Conservation (phyloP, 2,888 invertebrate species). For the Scelioninae gen. 2 region DNA sequence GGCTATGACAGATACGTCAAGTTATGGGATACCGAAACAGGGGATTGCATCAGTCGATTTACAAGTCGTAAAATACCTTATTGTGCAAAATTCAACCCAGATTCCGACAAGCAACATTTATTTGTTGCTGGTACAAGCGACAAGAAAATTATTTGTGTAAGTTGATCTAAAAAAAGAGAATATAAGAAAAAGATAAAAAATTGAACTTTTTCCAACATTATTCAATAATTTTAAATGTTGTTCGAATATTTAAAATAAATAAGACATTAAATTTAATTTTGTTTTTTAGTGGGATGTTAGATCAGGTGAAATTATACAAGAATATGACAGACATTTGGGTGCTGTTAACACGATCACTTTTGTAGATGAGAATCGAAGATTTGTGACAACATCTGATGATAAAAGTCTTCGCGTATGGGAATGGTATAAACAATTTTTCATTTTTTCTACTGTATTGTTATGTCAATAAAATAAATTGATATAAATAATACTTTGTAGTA, state of each 20-base stretch:
- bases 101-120: slow-evolving; percentile 96
- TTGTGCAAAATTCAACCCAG: slow-evolving; percentile 98
- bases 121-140: slow-evolving; percentile 99
- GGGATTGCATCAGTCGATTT: slow-evolving; percentile 89
- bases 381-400: slow-evolving; percentile 99
- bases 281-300: slow-evolving; percentile 93
- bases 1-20: slow-evolving; percentile 98
- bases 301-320: slow-evolving; percentile 96
- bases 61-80: slow-evolving; percentile 98
- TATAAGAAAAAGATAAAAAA: no score
- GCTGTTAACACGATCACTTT: slow-evolving; percentile 99
- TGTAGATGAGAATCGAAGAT: slow-evolving; percentile 97
- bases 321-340: slow-evolving; percentile 98
- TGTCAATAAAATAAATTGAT: no score
- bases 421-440: slow-evolving; percentile 86
- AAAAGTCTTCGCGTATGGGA: slow-evolving; percentile 99
- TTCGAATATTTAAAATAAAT: no score
- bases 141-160: slow-evolving; percentile 88
- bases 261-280: no score
- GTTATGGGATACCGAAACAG: slow-evolving; percentile 99
- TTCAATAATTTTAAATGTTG: no score
- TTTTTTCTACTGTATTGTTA: background rate
- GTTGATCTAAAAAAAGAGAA: no score
- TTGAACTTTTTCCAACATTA: no score
- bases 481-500: no score